These are phyloP conservation scores for Acipenser ruthenus DNA, from an alignment of 2,797 vertebrate species.

Conservation along the genomic window DNA sequence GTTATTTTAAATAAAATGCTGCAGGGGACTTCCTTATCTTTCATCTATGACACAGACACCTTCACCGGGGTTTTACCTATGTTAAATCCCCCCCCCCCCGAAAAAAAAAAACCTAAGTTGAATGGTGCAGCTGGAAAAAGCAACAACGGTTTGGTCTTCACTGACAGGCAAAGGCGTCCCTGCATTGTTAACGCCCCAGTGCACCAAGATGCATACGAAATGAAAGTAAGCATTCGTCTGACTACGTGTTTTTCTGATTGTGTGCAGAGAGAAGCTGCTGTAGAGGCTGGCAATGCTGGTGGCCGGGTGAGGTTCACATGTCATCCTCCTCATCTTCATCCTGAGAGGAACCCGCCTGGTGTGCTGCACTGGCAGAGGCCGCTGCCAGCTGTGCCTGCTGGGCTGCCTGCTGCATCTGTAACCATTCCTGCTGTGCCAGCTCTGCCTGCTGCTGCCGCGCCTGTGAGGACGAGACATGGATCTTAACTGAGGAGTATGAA, in stretches of 20 bases:
- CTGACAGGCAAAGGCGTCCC: conserved; percentile 49
- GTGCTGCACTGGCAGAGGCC: conserved; percentile 82
- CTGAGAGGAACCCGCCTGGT: conserved; percentile 92
- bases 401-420: conserved; percentile 98
- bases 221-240: conserved; percentile 41
- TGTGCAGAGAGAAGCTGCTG: conserved; percentile 55
- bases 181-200: conserved; percentile 66
- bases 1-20: too few species aligned
- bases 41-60: too few species aligned
- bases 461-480: conserved; percentile 47
- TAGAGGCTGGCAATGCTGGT: conserved; percentile 41
- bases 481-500: too few species aligned
- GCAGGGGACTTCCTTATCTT: too few species aligned
- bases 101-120: conserved; percentile 23
- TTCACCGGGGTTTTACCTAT: too few species aligned
- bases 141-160: conserved; percentile 10
- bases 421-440: conserved; percentile 94
- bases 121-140: conserved; percentile 10
- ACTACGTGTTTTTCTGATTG: conserved; percentile 8
- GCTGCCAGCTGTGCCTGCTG: conserved; percentile 95
- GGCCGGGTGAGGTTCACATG: conserved; percentile 67
- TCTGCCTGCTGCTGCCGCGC: conserved; percentile 97
- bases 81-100: neutral
- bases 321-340: conserved; percentile 97
- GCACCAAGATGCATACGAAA: conserved; percentile 53